A percentile compares a stretch with the other conserved stretches of the same genome.
Evolutionary conservation across 1,140 invertebrate species (phyloP).

Genomic region (Drosophila murphyi): DNA sequence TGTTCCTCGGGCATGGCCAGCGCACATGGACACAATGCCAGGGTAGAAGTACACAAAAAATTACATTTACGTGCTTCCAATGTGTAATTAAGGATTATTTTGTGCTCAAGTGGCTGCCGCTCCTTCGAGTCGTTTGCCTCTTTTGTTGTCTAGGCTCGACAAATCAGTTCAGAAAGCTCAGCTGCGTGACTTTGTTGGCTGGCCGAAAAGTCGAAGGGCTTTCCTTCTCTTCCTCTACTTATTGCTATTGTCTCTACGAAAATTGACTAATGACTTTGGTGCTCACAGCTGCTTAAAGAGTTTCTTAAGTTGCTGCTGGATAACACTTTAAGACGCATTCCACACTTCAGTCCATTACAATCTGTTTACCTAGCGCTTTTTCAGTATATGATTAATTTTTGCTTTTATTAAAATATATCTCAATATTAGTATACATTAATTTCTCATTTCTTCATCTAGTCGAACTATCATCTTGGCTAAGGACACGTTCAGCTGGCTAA

Average conservation of each 20-base stretch:
- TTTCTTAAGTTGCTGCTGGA: slow-evolving; percentile 32
- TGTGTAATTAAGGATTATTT: slow-evolving; percentile 83
- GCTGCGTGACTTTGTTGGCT: slow-evolving; percentile 56
- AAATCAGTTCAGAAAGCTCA: slow-evolving; percentile 78
- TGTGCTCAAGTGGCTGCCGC: slow-evolving; percentile 71
- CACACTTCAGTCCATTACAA: neutral
- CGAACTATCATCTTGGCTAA: slow-evolving; percentile 7
- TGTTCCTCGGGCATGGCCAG: slow-evolving; percentile 7
- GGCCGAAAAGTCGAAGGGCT: slow-evolving; percentile 15
- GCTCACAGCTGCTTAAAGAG: slow-evolving; percentile 44
- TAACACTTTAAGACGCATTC: slow-evolving; percentile 26
- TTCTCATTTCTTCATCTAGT: neutral
- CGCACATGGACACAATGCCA: slow-evolving; percentile 47
- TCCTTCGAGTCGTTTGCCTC: slow-evolving; percentile 19
- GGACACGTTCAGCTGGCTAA: slow-evolving; percentile 14
- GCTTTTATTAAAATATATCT: neutral
- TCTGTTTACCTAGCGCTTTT: neutral
- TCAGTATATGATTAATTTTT: neutral
- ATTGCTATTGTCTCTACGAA: slow-evolving; percentile 63
- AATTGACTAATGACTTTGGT: slow-evolving; percentile 75
- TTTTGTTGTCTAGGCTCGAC: slow-evolving; percentile 69
- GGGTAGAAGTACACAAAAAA: slow-evolving; percentile 68
- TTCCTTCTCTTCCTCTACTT: slow-evolving; percentile 1
- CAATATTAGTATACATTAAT: slow-evolving; percentile 11
- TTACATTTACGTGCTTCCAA: slow-evolving; percentile 82